Base-by-base conservation (phyloP, 2,888 invertebrate genomes). In the Crematogaster levior region DNA sequence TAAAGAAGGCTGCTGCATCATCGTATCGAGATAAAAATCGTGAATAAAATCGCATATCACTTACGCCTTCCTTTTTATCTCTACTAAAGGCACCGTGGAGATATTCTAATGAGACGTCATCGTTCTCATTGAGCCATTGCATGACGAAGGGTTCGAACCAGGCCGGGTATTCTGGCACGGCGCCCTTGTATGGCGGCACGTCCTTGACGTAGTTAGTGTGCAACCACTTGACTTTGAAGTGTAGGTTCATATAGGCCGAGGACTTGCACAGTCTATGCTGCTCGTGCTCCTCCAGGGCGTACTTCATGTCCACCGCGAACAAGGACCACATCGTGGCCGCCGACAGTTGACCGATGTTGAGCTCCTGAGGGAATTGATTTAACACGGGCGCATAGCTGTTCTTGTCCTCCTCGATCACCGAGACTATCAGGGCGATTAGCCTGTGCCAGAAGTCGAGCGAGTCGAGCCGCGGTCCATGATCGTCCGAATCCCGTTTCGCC, bases 61-160 rank as follows among this genome's bases (percentile, higher is more conserved):
- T 96, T 95, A 98, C 98, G 95, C 98, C 98, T 94, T 98, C 98
- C 95, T 98, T 97, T 95, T 98, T 98, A 95, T 99, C 99, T 94
- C 99, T 97, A 94, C 98, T 98, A 95, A 99, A 99, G 91, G 99
- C 99, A 95, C 99, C 99, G 94, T 99, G 98, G 88, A 99, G 97
- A 95, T 99, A 99, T 95, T 99, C 99, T 93, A 99, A 96, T 0
- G 99, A 99, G 1, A 99, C 99, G 91, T 99, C 99, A 93, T 99
- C 99, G 94, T 99, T 99, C 95, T 99, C 99, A 93, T 99, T 99
- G 56, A 99, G 96, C 99, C 99, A 99, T 94, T 99, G 99, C 99
- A 99, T 99, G 60, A 99, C 99, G 95, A 99, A 99, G n/a, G 99
- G 99, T 94, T 99, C 99, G 95, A 99, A 99, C 99, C 99, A 99